Evolutionary conservation across 1,140 invertebrate genomes (phyloP), one percentile per base, ranked within the genome.

Genomic region (Polyergus mexicanus): DNA sequence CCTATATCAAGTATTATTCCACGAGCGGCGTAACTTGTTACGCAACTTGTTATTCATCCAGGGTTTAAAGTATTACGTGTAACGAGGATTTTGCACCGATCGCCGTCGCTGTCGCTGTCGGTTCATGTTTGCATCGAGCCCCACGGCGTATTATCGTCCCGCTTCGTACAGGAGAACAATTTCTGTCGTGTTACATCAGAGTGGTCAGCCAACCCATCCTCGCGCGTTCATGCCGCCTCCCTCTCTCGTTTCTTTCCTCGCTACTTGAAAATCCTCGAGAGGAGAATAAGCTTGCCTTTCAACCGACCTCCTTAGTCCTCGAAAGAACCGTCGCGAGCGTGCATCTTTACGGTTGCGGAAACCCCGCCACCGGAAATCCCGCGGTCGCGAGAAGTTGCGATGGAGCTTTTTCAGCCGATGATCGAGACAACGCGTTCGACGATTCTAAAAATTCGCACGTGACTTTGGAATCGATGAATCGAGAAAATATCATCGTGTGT

Each of bases 121-220:
- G 25, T 32, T 32, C 60, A 84, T 65, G 58, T 76, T 60, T 44
- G 72, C 68, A 35, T 25, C 41, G 56, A 81, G 78, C 66, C 66
- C 66, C 66, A 62, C 28, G 72, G 25, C 80, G 62, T 60, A 77
- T 84, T 77, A 77, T 84, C 72, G 81, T 41, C 69, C 65, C 65
- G 41, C 75, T 86, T 77, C 41, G 58, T 60, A 72, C 72, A 90
- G 87, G 88, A 91, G 91, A 51, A 51, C 47, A 93, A 94, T 95
- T 94, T 93, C 92, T 84, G 91, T 93, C 93, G 91, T 92, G 93
- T 95, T 94, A 94, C 94, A 91, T 94, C 92, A 94, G 91, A 93
- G 90, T 94, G 93, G 93, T 92, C 92, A 93, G 92, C 92, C 92
- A 92, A 93, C 89, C 91, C 92, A 94, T 94, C 92, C 93, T 94